Conservation (phyloP, 2,113 vertebrate genomes). For the Hemicordylus capensis region DNA sequence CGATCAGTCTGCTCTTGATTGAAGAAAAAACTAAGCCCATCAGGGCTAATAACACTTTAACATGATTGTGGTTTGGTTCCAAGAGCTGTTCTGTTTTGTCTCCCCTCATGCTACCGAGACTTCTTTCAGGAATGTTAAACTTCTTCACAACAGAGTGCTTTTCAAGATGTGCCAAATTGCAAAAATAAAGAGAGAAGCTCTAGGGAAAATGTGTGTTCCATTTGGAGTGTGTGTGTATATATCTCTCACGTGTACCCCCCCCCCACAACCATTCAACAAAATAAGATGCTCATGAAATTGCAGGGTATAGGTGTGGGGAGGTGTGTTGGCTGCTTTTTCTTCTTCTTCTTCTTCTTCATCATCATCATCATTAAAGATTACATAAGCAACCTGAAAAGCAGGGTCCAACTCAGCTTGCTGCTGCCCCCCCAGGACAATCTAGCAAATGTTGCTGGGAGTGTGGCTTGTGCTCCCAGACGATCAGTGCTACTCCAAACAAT, state of each 20-base stretch:
- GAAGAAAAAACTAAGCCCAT: too few species aligned
- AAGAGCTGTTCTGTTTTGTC: slow-evolving; percentile 27
- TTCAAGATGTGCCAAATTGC: slow-evolving; percentile 45
- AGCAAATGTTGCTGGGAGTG: too few species aligned
- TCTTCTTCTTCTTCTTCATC: too few species aligned
- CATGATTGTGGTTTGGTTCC: too few species aligned
- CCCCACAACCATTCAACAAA: not conserved
- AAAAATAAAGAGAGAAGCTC: not conserved
- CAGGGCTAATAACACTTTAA: too few species aligned
- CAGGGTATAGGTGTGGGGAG: not conserved
- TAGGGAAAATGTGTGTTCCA: not conserved
- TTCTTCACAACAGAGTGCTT: not conserved
- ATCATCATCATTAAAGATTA: not conserved
- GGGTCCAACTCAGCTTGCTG: too few species aligned
- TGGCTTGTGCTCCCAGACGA: too few species aligned
- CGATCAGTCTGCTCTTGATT: too few species aligned
- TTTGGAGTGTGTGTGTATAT: not conserved
- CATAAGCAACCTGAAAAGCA: too few species aligned
- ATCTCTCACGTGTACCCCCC: too few species aligned
- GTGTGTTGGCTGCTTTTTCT: not conserved
- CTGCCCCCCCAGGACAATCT: too few species aligned
- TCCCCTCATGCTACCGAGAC: slow-evolving; percentile 12
- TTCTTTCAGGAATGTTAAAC: slow-evolving; percentile 26
- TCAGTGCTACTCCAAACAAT: not conserved
- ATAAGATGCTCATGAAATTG: not conserved